Evolutionary conservation across 2,888 invertebrate genomes (phyloP), one percentile per base, ranked within the genome.

Genomic region (Ormyrus rosae): DNA sequence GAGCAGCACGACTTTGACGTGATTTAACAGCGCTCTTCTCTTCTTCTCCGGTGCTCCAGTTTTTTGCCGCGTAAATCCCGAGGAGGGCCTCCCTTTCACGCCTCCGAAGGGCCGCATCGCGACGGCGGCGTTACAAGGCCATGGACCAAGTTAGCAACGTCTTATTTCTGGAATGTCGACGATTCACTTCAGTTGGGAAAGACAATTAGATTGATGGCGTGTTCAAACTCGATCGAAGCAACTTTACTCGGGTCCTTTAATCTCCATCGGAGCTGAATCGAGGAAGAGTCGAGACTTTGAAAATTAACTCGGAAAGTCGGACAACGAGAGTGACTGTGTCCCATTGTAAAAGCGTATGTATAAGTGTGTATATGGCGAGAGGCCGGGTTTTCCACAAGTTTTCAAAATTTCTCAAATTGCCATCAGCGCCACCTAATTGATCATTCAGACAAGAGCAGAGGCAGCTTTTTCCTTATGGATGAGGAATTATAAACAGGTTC

Each of bases 291-390:
- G 34, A 34, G 34, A 34, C 34, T 34, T 34, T 4, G 34, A 9
- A 70, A 84, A 84, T 84, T 84, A 84, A 84, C 83, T 84, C 75
- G 34, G 81, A 83, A 84, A 84, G 81, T 84, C 81, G 81, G 81
- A 67, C 82, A 82, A 74, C 80, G 55, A 9, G n/a, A 77, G 78
- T 72, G 45, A 51, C 51, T 10, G 46, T 68, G 34, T 10, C 8
- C 60, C 48, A 46, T 61, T 65, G n/a, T 46, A 63, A 53, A 63
- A 61, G 67, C 51, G 61, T n/a, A n/a, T 13, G 48, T 3, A 34
- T 34, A 46, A 19, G 10, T 55, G 9, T 48, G 13, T 34, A 45
- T 45, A 13, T 0, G 13, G 46, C 11, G 60, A 60, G n/a, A 58
- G 10, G 46, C n/a, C 53, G 45, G n/a, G n/a, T 34, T 34, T 34